phyloP scores from a whole-genome alignment of 2,113 vertebrate species.

The Gadus macrocephalus region DNA sequence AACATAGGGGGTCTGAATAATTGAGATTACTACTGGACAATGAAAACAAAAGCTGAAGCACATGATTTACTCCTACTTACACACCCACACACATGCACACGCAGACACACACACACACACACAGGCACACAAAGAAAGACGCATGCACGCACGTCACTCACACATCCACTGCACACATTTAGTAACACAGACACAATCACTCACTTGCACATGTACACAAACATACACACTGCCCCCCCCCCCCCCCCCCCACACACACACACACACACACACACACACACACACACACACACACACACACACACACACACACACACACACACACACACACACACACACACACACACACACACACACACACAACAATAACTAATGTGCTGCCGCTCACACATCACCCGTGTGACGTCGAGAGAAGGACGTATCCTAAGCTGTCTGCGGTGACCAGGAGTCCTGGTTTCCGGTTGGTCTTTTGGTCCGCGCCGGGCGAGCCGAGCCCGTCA shows the following conservation, averaged over 20 bases:
- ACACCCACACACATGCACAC: conserved; percentile 7
- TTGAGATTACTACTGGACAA: conserved; percentile 24
- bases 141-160: not conserved
- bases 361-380: too few species aligned
- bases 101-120: conserved; percentile 15
- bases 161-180: conserved; percentile 7
- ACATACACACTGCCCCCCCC: not conserved
- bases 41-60: conserved; percentile 16
- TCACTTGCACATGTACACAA: not conserved
- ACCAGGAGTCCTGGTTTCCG: too few species aligned
- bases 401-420: too few species aligned
- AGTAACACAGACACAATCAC: too few species aligned
- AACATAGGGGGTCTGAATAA: not conserved
- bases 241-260: too few species aligned
- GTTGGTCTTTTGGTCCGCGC: too few species aligned
- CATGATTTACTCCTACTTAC: not conserved
- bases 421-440: too few species aligned
- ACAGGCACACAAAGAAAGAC: not conserved
- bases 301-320: conserved; percentile 14
- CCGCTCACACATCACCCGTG: too few species aligned
- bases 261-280: conserved; percentile 2
- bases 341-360: not conserved
- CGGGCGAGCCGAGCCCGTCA: too few species aligned
- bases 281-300: conserved; percentile 7
- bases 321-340: conserved; percentile 1